Percentiles rank a stretch among this genome's conserved stretches.
phyloP scores from a whole-genome alignment of 2,797 vertebrate genomes.

The Sphenodon punctatus region DNA sequence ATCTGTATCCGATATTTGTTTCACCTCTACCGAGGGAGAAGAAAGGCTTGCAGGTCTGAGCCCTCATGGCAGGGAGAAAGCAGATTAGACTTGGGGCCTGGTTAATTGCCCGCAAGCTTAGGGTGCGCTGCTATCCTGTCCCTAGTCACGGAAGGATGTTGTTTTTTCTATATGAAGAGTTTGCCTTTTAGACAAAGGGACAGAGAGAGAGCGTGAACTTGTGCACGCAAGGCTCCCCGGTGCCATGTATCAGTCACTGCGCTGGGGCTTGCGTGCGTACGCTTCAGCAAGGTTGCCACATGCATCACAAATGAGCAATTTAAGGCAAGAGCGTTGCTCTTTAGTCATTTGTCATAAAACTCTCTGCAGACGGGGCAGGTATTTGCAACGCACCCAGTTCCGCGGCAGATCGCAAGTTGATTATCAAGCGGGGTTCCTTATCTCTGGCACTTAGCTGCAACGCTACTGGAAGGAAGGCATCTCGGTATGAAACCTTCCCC shows the following conservation, averaged over 20 bases:
- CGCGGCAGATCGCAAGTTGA: not conserved
- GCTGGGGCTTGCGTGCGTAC: not conserved
- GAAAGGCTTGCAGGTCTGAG: too few species aligned
- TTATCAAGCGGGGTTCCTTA: not conserved
- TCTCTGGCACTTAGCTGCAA: not conserved
- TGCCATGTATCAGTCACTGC: too few species aligned
- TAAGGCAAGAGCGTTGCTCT: not conserved
- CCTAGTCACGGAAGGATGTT: too few species aligned
- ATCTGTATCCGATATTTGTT: too few species aligned
- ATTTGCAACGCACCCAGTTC: not conserved
- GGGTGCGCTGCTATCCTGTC: too few species aligned
- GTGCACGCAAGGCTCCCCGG: too few species aligned
- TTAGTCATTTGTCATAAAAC: conserved; percentile 3
- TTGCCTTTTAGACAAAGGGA: not conserved
- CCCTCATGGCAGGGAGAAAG: too few species aligned
- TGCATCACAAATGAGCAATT: conserved; percentile 17
- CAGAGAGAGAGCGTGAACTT: too few species aligned
- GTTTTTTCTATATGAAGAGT: not conserved
- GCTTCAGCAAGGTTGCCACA: not conserved
- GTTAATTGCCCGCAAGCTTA: not conserved
- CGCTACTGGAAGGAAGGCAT: not conserved
- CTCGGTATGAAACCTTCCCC: not conserved
- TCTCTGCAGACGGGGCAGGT: not conserved
- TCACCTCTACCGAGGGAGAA: too few species aligned
- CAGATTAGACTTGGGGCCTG: too few species aligned